Conservation (phyloP, 1,140 invertebrate species). For the Eumeta japonica region DNA sequence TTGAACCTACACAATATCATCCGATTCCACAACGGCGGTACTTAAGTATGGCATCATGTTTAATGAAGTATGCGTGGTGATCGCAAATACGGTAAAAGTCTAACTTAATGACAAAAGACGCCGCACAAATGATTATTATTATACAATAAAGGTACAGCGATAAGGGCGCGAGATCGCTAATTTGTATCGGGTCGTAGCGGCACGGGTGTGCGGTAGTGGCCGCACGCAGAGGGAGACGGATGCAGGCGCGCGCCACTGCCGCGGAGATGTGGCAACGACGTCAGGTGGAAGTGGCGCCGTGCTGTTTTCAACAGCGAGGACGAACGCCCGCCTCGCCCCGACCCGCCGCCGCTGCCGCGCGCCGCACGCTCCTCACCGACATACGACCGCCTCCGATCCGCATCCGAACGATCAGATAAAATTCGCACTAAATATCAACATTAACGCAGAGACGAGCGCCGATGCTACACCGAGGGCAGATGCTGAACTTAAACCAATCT, state of each 20-base stretch:
- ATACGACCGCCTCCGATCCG: conserved; percentile 40
- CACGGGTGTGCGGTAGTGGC: conserved; percentile 43
- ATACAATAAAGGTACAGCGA: too few relatives aligned
- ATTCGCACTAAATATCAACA: conserved; percentile 55
- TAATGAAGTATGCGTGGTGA: too few relatives aligned
- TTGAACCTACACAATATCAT: too few relatives aligned
- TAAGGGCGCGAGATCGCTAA: conserved; percentile 51
- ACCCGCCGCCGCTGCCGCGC: conserved; percentile 51
- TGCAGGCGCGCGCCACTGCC: conserved; percentile 35
- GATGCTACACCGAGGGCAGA: conserved; percentile 45
- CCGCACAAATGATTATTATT: conserved; percentile 53
- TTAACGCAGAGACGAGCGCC: conserved; percentile 56
- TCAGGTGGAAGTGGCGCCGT: conserved; percentile 55
- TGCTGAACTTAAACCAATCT: background rate
- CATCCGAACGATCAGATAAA: conserved; percentile 55
- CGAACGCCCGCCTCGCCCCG: too few relatives aligned
- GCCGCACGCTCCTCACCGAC: conserved; percentile 13
- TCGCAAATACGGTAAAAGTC: too few relatives aligned
- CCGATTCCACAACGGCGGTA: too few relatives aligned
- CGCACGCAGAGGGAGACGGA: conserved; percentile 45
- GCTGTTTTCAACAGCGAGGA: conserved; percentile 56
- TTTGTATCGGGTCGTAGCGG: conserved; percentile 43
- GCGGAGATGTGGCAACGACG: conserved; percentile 53
- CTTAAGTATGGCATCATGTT: too few relatives aligned
- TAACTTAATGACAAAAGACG: conserved; percentile 41